Evolutionary conservation across 2,797 vertebrate species (phyloP).

Genomic region (Chrysocyon brachyurus): DNA sequence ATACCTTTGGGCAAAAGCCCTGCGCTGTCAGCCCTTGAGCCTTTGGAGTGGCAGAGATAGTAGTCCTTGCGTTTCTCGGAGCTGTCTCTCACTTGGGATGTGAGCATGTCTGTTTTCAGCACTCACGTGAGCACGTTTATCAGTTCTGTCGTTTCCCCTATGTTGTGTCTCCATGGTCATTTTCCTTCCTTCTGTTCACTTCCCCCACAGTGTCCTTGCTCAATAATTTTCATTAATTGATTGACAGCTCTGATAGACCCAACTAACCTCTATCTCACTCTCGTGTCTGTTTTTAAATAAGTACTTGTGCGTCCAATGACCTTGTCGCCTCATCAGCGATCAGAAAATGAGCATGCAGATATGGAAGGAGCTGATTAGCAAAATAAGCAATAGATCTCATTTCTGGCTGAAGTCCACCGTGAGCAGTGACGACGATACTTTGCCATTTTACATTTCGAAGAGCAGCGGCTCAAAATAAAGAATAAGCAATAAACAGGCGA

Average conservation of each 20-base stretch:
- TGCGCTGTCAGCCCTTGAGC: conserved; percentile 75
- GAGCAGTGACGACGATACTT: conserved; percentile 85
- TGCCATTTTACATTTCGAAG: conserved; percentile 79
- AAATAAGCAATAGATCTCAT: conserved; percentile 88
- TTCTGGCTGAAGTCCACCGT: conserved; percentile 85
- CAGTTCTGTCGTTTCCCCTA: conserved; percentile 91
- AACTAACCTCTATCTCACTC: conserved; percentile 97
- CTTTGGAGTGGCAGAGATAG: conserved; percentile 73
- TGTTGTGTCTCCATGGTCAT: conserved; percentile 94
- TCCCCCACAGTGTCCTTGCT: conserved; percentile 95
- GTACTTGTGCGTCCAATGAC: conserved; percentile 98
- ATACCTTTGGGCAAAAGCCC: conserved; percentile 82
- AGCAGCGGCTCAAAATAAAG: conserved; percentile 68
- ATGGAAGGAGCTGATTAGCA: conserved; percentile 90
- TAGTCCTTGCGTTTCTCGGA: conserved; percentile 56
- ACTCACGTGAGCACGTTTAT: conserved; percentile 86
- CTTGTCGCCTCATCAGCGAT: conserved; percentile 98
- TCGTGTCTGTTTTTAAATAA: conserved; percentile 99
- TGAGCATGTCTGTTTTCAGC: conserved; percentile 84
- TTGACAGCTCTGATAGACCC: conserved; percentile 99
- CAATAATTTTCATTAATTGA: conserved; percentile 99
- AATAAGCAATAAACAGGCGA: conserved; percentile 66
- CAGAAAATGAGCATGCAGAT: conserved; percentile 94
- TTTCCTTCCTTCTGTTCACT: conserved; percentile 93
- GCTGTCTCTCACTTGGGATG: conserved; percentile 86